Base-by-base conservation (phyloP, 2,113 vertebrate genomes). In the Climacteris rufus region DNA sequence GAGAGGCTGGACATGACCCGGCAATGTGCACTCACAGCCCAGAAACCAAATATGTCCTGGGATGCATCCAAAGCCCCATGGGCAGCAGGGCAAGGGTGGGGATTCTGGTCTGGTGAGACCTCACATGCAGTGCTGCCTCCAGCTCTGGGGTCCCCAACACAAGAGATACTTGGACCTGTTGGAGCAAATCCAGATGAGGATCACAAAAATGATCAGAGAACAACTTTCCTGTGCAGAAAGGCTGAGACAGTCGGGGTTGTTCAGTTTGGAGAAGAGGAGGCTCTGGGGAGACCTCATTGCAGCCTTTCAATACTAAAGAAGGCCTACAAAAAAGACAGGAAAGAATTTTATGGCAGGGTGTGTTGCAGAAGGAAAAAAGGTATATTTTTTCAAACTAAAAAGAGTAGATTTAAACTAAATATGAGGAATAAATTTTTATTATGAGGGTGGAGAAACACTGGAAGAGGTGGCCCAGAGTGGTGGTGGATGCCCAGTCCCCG, bases 1-100 rank as follows among this genome's bases (percentile, higher is more conserved):
- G 16, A 69, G 20, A 40, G n/a, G 14, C 28, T 76, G 49, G 37
- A 44, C 33, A 45, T 14, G 28, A 31, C 24, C 28, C 14, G 18
- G 37, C 6, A 27, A 50, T 13, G 35, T n/a, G 13, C 6, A 7
- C 24, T 56, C 9, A 7, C 42, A 90, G 33, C 39, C 18, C 59
- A 52, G 24, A 35, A 47, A 40, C 12, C 7, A 5, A 2, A 1
- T 3, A 2, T 27, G 35, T 27, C 10, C 15, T 79, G 21, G n/a
- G 45, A 35, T 63, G 11, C 23, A 44, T 44, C 7, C 45, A 39
- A 19, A 64, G 19, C 15, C 57, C 15, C 0, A 0, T 23, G 27
- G 11, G 27, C 88, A 90, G 65, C 37, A 82, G 50, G 50, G 28
- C 39, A 5, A 47, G 30, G 6, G 61, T 53, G 25, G 25, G 5